Conservation (phyloP, 2,797 vertebrate species). For the Hephaestus fuliginosus region DNA sequence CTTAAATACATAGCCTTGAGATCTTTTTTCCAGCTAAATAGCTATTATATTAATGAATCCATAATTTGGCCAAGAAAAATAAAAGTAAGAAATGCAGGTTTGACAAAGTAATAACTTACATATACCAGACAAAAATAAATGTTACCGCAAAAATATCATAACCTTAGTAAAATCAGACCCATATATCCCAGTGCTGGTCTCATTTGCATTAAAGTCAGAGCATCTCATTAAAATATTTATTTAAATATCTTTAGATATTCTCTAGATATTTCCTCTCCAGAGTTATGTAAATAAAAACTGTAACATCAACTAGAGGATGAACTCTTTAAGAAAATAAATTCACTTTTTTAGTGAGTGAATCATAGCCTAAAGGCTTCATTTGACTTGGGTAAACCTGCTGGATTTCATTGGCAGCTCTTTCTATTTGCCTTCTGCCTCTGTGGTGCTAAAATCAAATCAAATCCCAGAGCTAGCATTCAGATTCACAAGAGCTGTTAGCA, state of each 20-base stretch:
- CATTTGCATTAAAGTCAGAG: constrained; percentile 10
- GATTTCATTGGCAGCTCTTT: constrained; percentile 47
- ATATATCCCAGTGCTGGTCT: not conserved
- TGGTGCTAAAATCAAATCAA: constrained; percentile 63
- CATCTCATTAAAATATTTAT: constrained; percentile 36
- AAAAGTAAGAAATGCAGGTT: not conserved
- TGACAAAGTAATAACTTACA: not conserved
- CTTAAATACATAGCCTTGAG: not conserved
- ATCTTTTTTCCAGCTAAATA: not conserved
- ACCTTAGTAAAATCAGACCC: not conserved
- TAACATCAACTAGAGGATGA: constrained; percentile 49
- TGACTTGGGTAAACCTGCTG: constrained; percentile 61
- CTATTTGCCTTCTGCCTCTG: constrained; percentile 49
- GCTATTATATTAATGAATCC: not conserved
- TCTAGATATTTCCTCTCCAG: constrained; percentile 30
- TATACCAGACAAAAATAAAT: not conserved
- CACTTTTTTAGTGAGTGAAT: constrained; percentile 34
- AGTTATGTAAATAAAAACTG: constrained; percentile 50
- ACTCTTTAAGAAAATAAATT: constrained; percentile 55
- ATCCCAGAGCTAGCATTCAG: constrained; percentile 24
- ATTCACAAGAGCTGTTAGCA: constrained; percentile 36
- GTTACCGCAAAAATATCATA: not conserved
- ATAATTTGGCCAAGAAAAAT: not conserved
- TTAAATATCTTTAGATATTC: constrained; percentile 37
- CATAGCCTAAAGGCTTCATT: constrained; percentile 57